phyloP scores from a whole-genome alignment of 2,113 vertebrate genomes.

The Trochalopteron elliotii region DNA sequence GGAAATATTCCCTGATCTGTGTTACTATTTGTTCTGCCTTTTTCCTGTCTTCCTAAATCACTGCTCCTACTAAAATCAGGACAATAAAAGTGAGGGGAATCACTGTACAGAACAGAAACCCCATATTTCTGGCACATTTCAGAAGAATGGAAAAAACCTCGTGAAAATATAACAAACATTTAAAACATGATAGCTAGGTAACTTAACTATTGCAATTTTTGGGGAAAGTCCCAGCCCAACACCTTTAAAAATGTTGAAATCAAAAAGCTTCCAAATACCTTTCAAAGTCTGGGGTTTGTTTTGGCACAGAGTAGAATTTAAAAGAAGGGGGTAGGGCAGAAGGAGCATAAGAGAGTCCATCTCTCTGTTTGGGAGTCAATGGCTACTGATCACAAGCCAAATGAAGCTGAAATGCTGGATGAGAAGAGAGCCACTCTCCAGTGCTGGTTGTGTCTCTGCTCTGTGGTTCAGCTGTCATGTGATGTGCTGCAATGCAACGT shows the following conservation, averaged over 20 bases:
- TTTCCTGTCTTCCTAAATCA: neutral
- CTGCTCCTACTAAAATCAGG: neutral
- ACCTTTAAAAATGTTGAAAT: slow-evolving; percentile 58
- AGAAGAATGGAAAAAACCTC: slow-evolving; percentile 33
- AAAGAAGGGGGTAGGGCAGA: neutral
- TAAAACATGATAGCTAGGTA: slow-evolving; percentile 63
- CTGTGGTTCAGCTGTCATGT: neutral
- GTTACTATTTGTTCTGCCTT: neutral
- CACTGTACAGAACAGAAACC: neutral
- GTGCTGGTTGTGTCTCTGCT: neutral
- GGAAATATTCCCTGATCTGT: neutral
- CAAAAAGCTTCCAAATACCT: slow-evolving; percentile 52
- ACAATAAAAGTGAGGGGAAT: neutral
- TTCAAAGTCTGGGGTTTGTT: slow-evolving; percentile 17
- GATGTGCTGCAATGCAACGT: neutral
- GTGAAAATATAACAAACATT: slow-evolving; percentile 49
- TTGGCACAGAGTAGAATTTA: neutral
- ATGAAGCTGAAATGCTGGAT: neutral
- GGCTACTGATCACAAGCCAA: neutral
- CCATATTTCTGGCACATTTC: slow-evolving; percentile 23
- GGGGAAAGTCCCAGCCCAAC: slow-evolving; percentile 61
- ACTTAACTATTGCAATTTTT: slow-evolving; percentile 63
- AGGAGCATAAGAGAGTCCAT: neutral
- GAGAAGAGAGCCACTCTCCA: neutral
- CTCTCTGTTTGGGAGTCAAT: neutral